Evolutionary conservation across 2,888 invertebrate species (phyloP), one percentile per base, ranked within the genome.

Genomic region (Drosophila longiperda): DNA sequence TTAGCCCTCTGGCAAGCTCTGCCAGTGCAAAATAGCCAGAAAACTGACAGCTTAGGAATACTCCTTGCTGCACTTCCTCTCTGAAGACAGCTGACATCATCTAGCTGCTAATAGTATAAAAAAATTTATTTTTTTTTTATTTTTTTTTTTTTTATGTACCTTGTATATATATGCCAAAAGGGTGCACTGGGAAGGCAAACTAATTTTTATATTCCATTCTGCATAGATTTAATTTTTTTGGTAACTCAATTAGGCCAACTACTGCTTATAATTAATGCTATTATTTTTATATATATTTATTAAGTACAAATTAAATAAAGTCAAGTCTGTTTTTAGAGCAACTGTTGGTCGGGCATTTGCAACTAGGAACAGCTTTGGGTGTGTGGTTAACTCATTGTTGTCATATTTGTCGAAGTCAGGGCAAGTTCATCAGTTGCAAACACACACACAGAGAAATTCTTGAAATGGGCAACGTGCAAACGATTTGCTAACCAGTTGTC

Each of bases 51-150:
- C 79, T 82, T 79, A 58, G 63, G 42, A 61, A 26, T 59, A 33
- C 49, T 62, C 29, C 45, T 36, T 40, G 34, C 64, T 49, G 50
- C 48, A 68, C 33, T 33, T 33, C n/a, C 8, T 34, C 4, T 12
- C 65, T 20, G 50, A 9, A 34, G 11, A 32, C 54, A n/a, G 11
- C 15, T 17, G 15, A 49, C 38, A 29, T 33, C 65, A 38, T 23
- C 57, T 63, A 76, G 67, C 73, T 73, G 76, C 83, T 82, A 88
- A 85, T 88, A 70, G 76, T 85, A 72, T 76, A 72, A 75, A 75
- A 78, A 58, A 53, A 67, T 52, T 45, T 15, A 12, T 42, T 9
- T 1, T 1, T 23, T 23, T 1, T 23, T 1, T 23, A 23, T 23
- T 23, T 29, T 48, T 33, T 5, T 54, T 54, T 36, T 17, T 52